Evolutionary conservation across 2,797 vertebrate genomes (phyloP).

Genomic region (Lepus oiostolus): DNA sequence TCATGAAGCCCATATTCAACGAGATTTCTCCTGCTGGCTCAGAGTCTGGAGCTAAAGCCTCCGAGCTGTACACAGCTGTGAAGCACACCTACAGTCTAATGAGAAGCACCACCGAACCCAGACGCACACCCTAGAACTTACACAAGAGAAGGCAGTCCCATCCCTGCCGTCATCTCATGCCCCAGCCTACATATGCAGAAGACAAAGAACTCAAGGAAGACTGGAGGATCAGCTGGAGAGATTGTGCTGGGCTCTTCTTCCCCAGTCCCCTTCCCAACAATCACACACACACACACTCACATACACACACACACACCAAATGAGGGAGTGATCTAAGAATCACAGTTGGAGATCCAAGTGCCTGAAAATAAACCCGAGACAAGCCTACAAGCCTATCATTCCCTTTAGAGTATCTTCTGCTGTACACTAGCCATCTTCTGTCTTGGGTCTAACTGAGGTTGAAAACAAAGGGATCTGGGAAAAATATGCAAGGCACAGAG

Average conservation of each 20-base stretch:
- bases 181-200: neutral
- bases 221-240: neutral
- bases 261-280: neutral
- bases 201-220: neutral
- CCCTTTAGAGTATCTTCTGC: neutral
- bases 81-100: neutral
- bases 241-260: neutral
- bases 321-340: neutral
- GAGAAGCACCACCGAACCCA: neutral
- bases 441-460: neutral
- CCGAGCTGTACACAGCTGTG: neutral
- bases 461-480: neutral
- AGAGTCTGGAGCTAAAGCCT: neutral
- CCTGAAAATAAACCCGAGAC: slow-evolving; percentile 8
- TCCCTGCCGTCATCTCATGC: neutral
- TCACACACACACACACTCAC: no score
- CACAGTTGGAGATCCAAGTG: neutral
- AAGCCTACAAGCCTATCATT: neutral
- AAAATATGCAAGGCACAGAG: slow-evolving; percentile 16
- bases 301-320: no score
- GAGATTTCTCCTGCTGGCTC: neutral
- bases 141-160: neutral
- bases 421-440: neutral
- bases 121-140: neutral
- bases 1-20: neutral